Conservation (phyloP, 2,113 vertebrate genomes). For the Lutjanus erythropterus region DNA sequence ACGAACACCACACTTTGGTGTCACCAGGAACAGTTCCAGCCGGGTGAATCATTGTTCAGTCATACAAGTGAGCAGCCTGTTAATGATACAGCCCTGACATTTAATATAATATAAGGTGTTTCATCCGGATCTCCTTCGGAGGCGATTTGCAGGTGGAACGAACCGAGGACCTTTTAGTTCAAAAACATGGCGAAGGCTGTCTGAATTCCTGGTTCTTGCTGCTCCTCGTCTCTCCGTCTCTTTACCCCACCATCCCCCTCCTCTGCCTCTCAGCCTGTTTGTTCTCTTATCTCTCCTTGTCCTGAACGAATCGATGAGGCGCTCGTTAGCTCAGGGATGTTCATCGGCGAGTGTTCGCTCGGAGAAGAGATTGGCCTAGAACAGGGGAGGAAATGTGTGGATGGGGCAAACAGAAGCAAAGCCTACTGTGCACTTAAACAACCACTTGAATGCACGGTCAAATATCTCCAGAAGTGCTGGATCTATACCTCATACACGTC, state of each 20-base stretch:
- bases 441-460: slow-evolving; percentile 16
- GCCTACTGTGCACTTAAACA: slow-evolving; percentile 2
- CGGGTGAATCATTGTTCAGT: slow-evolving; percentile 59
- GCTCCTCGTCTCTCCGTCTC: slow-evolving; percentile 5
- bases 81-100: slow-evolving; percentile 67
- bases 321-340: slow-evolving; percentile 70
- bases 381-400: neutral
- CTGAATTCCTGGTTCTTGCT: slow-evolving; percentile 15
- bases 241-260: slow-evolving; percentile 1
- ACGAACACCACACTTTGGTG: slow-evolving; percentile 43
- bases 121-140: slow-evolving; percentile 31
- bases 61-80: slow-evolving; percentile 58
- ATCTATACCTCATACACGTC: neutral
- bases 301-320: slow-evolving; percentile 74
- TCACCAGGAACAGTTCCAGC: slow-evolving; percentile 63
- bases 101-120: slow-evolving; percentile 67
- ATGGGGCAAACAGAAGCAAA: slow-evolving; percentile 19
- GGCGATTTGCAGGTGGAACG: slow-evolving; percentile 51
- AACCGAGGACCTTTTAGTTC: slow-evolving; percentile 57
- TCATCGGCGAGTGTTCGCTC: slow-evolving; percentile 46
- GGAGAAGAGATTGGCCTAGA: slow-evolving; percentile 45
- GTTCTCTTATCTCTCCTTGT: slow-evolving; percentile 74
- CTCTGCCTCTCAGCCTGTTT: slow-evolving; percentile 56
- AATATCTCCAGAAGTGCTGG: neutral
- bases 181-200: neutral